Conservation (phyloP, 2,888 invertebrate genomes). For the Nomada flava region DNA sequence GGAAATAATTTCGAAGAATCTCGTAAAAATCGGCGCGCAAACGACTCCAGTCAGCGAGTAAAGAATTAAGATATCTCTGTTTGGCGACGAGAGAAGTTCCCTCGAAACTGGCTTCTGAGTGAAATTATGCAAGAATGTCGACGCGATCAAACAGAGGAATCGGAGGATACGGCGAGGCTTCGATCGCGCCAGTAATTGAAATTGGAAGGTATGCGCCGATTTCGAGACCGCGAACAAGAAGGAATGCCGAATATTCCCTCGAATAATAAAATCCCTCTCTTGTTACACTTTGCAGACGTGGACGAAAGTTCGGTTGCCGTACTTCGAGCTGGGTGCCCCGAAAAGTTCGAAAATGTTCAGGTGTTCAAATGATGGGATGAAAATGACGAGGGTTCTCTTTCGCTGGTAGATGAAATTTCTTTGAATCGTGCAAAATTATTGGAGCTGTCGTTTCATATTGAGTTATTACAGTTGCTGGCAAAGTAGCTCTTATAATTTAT, state of each 20-base stretch:
- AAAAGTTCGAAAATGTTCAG: not conserved
- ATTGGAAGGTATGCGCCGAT: conserved; percentile 35
- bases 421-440: not conserved
- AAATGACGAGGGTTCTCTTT: not conserved
- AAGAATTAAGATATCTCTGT: conserved; percentile 59
- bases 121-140: conserved; percentile 51
- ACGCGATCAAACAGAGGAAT: conserved; percentile 11
- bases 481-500: too few relatives aligned
- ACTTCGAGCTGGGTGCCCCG: too few relatives aligned
- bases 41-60: not conserved
- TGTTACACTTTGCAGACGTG: not conserved
- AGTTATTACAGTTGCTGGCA: too few relatives aligned
- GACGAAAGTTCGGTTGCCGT: not conserved
- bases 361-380: too few relatives aligned
- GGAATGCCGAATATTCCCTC: not conserved
- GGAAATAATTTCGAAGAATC: not conserved
- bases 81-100: not conserved
- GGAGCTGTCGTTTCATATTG: too few relatives aligned
- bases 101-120: conserved; percentile 31
- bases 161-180: not conserved
- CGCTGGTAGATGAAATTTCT: not conserved
- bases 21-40: conserved; percentile 20
- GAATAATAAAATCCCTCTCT: conserved; percentile 17
- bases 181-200: conserved; percentile 41
- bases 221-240: not conserved